Conservation (phyloP, 2,113 vertebrate genomes). For the Caranx ignobilis region DNA sequence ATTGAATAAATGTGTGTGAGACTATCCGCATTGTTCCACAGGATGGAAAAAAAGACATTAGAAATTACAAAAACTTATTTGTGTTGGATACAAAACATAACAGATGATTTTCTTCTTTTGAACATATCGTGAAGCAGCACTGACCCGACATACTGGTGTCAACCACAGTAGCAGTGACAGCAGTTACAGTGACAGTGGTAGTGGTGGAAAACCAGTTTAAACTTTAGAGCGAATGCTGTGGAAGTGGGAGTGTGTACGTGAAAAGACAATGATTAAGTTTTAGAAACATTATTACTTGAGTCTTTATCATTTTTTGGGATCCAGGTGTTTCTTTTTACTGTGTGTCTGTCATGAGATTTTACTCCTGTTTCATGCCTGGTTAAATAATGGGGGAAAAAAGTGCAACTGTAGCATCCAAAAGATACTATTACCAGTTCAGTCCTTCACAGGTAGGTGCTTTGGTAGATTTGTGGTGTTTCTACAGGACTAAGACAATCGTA, state of each 20-base stretch:
- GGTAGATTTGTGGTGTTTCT: background rate
- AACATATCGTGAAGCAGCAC: background rate
- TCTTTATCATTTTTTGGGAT: slow-evolving; percentile 9
- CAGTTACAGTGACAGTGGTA: background rate
- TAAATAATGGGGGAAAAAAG: background rate
- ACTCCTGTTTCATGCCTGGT: too few relatives aligned
- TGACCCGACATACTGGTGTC: background rate
- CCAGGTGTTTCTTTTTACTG: background rate
- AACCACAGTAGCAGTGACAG: background rate
- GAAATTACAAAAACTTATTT: background rate
- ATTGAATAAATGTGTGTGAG: background rate
- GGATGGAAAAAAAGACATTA: background rate
- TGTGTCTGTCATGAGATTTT: background rate
- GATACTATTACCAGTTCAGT: background rate
- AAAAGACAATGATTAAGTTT: slow-evolving; percentile 7
- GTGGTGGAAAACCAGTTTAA: slow-evolving; percentile 29
- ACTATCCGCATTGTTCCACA: too few relatives aligned
- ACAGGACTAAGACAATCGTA: too few relatives aligned
- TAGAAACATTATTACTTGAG: slow-evolving; percentile 6
- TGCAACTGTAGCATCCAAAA: background rate
- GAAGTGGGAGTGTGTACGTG: background rate
- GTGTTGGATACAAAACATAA: background rate
- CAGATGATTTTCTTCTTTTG: background rate
- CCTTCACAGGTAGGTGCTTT: slow-evolving; percentile 7
- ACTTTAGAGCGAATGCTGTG: slow-evolving; percentile 5